These are phyloP conservation scores for Pectinophora gossypiella DNA, from an alignment of 1,140 invertebrate genomes.

Conservation along the genomic window DNA sequence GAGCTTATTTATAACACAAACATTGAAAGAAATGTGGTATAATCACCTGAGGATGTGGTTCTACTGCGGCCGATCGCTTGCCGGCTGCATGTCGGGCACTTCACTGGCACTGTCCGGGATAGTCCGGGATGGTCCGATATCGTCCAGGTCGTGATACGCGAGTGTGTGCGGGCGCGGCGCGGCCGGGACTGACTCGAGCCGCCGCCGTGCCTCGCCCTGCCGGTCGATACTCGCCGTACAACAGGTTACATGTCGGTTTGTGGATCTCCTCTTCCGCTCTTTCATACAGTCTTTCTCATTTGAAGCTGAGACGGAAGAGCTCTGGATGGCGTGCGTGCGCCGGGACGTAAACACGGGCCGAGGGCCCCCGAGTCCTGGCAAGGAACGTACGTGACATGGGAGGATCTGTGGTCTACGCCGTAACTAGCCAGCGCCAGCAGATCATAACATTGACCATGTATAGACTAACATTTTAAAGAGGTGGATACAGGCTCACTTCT, in stretches of 20 bases:
- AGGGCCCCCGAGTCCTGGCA: background rate
- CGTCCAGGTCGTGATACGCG: background rate
- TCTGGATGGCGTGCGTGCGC: background rate
- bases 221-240: background rate
- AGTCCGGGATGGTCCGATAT: background rate
- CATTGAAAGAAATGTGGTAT: no score
- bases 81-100: slow-evolving; percentile 15
- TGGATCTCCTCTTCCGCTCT: background rate
- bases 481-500: no score
- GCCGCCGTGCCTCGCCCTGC: background rate
- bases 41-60: slow-evolving; percentile 25
- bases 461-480: no score
- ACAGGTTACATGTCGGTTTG: background rate
- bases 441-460: no score
- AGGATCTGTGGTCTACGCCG: no score
- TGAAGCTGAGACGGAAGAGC: background rate
- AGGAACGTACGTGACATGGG: no score
- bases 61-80: slow-evolving; percentile 13
- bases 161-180: slow-evolving; percentile 1
- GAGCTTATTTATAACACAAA: no score
- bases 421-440: no score
- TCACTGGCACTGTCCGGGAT: background rate
- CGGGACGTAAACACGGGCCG: background rate
- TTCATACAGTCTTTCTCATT: background rate
- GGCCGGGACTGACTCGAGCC: slow-evolving; percentile 6